phyloP scores from a whole-genome alignment of 2,888 invertebrate genomes.

The Drosophila rellima region DNA sequence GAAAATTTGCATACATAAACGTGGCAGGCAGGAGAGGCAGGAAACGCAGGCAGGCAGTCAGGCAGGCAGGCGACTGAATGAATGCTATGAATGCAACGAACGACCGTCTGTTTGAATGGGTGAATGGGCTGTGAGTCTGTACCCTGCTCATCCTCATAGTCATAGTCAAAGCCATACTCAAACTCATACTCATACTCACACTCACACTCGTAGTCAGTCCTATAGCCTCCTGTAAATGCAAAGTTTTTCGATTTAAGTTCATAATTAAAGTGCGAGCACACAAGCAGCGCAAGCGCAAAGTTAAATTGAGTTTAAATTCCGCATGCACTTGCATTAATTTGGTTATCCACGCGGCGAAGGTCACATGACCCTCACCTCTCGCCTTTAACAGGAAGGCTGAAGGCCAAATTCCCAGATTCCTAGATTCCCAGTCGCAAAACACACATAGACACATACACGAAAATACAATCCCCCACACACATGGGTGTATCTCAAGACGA shows the following conservation, averaged over 20 bases:
- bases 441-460: neutral
- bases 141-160: slow-evolving; percentile 10
- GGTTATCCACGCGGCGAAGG: slow-evolving; percentile 58
- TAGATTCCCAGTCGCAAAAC: slow-evolving; percentile 7
- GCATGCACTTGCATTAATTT: slow-evolving; percentile 64
- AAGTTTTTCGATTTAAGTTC: slow-evolving; percentile 81
- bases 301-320: slow-evolving; percentile 79
- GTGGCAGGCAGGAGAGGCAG: slow-evolving; percentile 23
- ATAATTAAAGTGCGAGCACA: slow-evolving; percentile 72
- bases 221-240: slow-evolving; percentile 46
- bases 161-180: slow-evolving; percentile 13
- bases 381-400: slow-evolving; percentile 27
- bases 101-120: slow-evolving; percentile 54
- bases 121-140: slow-evolving; percentile 25
- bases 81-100: slow-evolving; percentile 45
- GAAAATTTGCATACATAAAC: slow-evolving; percentile 74
- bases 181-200: neutral
- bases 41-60: slow-evolving; percentile 14
- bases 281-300: slow-evolving; percentile 45
- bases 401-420: slow-evolving; percentile 20
- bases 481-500: slow-evolving; percentile 2
- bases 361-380: slow-evolving; percentile 42
- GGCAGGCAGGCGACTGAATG: slow-evolving; percentile 31
- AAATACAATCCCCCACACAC: neutral
- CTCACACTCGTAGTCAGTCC: slow-evolving; percentile 1